Evolutionary conservation across 1,140 invertebrate genomes (phyloP), one percentile per base, ranked within the genome.

Genomic region (Listronotus bonariensis): DNA sequence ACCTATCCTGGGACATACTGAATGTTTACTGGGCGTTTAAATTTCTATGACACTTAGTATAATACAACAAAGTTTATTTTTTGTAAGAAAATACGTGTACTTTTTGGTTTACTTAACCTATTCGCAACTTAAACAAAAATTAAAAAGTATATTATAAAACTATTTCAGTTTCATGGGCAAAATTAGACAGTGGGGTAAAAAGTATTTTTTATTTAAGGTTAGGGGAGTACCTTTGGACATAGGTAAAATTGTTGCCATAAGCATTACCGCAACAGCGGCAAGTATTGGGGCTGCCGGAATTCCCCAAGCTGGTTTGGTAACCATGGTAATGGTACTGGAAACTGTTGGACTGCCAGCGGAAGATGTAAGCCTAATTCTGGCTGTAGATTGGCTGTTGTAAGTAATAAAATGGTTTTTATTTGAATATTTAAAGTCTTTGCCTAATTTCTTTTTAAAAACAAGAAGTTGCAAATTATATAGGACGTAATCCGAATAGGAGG

Each of bases 221-320:
- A 84, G 89, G 68, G 80, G 85, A 41, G 78, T 88, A 6, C 59
- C 78, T 34, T 80, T 93, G 40, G 82, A 81, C 62, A 83, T 91
- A 56, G 90, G 89, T 1, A 83, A 88, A 67, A 83, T 76, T 32
- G 67, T 78, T 17, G 75, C 76, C 12, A 76, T 78, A 72, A 92
- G 90, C 78, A 87, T 93, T 43, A 92, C 91, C 4, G 88, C 92
- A n/a, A 93, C 91, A 9, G 86, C 91, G 42, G 92, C 92, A 2
- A 91, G 90, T 72, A 93, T 95, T 68, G 93, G 93, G 36, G 92
- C 92, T n/a, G 92, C 93, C 31, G 91, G 92, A 54, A 92, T 95
- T 55, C 93, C 93, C 1, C 90, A 93, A 74, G 92, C 92, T 32
- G 89, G 88, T 54, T 76, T 92, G 36, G 90, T 94, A 8, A 93